phyloP scores from a whole-genome alignment of 2,113 vertebrate species.

The Sceloporus undulatus region DNA sequence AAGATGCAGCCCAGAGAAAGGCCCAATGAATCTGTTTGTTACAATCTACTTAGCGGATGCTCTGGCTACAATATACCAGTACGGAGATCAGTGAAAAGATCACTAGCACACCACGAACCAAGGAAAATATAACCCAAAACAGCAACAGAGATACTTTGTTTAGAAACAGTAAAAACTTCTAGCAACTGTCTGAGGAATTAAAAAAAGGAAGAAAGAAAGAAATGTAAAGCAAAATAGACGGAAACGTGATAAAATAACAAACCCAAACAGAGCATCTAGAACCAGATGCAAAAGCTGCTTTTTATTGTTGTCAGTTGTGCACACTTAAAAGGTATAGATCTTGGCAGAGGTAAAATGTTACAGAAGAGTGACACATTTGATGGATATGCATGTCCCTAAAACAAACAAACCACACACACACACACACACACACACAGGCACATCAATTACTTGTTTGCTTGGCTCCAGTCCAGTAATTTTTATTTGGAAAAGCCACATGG shows the following conservation, averaged over 20 bases:
- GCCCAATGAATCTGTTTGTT: constrained; percentile 76
- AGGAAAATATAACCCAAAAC: constrained; percentile 75
- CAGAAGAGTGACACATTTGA: constrained; percentile 75
- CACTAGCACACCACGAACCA: constrained; percentile 70
- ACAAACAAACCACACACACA: constrained; percentile 41
- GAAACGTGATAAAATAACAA: constrained; percentile 79
- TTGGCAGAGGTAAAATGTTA: constrained; percentile 80
- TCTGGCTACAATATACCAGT: constrained; percentile 59
- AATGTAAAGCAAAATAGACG: constrained; percentile 64
- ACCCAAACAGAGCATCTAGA: constrained; percentile 76
- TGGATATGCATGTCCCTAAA: constrained; percentile 74
- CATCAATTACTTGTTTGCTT: constrained; percentile 77
- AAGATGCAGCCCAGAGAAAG: constrained; percentile 69
- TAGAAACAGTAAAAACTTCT: constrained; percentile 75
- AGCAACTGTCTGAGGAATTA: constrained; percentile 69
- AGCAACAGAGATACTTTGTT: constrained; percentile 78
- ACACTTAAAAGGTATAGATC: constrained; percentile 79
- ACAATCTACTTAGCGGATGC: constrained; percentile 72
- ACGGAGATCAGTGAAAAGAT: constrained; percentile 79
- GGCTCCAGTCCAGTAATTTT: constrained; percentile 77
- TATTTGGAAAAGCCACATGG: constrained; percentile 78
- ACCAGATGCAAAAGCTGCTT: constrained; percentile 71
- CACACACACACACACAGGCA: constrained; percentile 51
- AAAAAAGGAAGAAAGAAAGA: constrained; percentile 23
- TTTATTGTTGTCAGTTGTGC: constrained; percentile 66